Evolutionary conservation across 92 coral and sea anemone genomes (phyloP).

Genomic region (Muricea muricata): DNA sequence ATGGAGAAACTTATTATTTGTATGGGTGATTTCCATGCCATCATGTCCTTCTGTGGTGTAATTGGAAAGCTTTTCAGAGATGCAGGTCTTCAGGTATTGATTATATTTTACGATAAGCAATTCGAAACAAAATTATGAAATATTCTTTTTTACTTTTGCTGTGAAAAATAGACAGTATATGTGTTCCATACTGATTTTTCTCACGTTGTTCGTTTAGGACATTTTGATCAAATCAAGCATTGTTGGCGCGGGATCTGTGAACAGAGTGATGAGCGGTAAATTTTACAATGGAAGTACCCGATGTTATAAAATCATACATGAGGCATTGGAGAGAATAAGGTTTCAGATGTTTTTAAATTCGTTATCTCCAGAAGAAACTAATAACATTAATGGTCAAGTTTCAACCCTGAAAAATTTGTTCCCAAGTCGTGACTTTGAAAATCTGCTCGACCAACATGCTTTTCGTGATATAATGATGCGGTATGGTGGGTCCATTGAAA

Average conservation of each 20-base stretch:
- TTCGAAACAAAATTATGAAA: background rate
- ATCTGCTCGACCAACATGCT: constrained; percentile 5
- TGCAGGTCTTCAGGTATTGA: constrained; percentile 54
- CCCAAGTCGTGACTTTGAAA: constrained; percentile 18
- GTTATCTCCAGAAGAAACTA: background rate
- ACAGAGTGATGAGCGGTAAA: constrained; percentile 25
- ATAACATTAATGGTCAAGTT: constrained; percentile 11
- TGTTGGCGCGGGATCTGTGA: constrained; percentile 24
- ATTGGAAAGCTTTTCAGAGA: constrained; percentile 38
- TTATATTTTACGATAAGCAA: background rate
- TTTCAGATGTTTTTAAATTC: constrained; percentile 15
- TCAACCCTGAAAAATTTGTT: constrained; percentile 2
- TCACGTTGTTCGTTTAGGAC: no score
- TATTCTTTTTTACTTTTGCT: background rate
- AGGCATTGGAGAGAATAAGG: constrained; percentile 10
- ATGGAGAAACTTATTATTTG: constrained; percentile 26
- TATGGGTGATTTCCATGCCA: constrained; percentile 47
- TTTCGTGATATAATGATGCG: constrained; percentile 26
- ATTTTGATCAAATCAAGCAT: constrained; percentile 14
- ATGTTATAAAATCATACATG: constrained; percentile 16
- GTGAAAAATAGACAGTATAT: background rate
- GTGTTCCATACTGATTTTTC: background rate
- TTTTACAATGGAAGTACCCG: constrained; percentile 28
- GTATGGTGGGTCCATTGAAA: constrained; percentile 1
- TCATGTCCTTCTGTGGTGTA: constrained; percentile 32